phyloP scores from a whole-genome alignment of 2,888 invertebrate genomes.

The Lycophotia porphyrea region DNA sequence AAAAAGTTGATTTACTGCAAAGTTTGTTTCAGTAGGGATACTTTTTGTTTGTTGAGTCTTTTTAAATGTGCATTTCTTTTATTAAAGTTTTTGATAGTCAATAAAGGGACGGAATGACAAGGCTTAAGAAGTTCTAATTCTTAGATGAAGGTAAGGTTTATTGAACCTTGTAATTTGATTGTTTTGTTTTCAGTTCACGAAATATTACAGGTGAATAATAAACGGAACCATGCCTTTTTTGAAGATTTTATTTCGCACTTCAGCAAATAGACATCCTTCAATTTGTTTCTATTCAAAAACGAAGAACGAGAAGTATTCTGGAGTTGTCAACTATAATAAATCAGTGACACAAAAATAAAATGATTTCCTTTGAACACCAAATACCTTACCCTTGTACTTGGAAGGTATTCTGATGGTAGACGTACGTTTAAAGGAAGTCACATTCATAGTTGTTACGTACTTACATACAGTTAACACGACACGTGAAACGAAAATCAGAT shows the following conservation, averaged over 20 bases:
- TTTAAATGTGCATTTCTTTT: background rate
- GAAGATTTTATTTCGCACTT: slow-evolving; percentile 13
- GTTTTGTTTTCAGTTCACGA: background rate
- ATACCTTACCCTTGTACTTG: background rate
- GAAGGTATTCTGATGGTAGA: background rate
- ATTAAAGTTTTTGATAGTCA: background rate
- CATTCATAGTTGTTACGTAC: background rate
- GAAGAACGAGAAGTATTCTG: slow-evolving; percentile 29
- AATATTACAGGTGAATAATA: background rate
- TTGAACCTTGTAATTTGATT: background rate
- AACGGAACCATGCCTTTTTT: slow-evolving; percentile 28
- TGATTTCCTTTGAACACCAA: slow-evolving; percentile 21
- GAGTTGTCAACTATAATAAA: slow-evolving; percentile 42
- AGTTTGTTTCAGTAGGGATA: background rate
- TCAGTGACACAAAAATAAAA: slow-evolving; percentile 37
- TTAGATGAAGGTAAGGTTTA: background rate
- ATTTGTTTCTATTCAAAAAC: slow-evolving; percentile 30
- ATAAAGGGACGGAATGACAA: background rate
- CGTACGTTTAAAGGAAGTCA: background rate
- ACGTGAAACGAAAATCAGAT: background rate
- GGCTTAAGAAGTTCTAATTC: background rate
- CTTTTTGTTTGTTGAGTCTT: background rate
- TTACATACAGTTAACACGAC: background rate
- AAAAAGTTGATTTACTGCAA: slow-evolving; percentile 22
- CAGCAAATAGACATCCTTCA: slow-evolving; percentile 33